Evolutionary conservation across 2,797 vertebrate genomes (phyloP).

Genomic region (Ptychobarbus kaznakovi): DNA sequence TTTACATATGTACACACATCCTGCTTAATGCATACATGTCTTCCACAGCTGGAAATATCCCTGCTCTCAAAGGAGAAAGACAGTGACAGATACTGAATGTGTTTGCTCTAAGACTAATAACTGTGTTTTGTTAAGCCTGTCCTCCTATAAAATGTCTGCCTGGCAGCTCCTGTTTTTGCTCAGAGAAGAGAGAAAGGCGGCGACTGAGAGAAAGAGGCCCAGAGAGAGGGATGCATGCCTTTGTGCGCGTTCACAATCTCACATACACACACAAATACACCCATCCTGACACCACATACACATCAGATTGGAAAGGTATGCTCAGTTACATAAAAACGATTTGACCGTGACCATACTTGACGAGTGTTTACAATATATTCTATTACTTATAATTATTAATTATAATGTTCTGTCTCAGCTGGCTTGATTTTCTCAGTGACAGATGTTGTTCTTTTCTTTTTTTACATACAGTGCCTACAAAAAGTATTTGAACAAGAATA

Average conservation of each 20-base stretch:
- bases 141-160: slow-evolving; percentile 52
- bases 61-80: neutral
- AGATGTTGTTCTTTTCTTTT: neutral
- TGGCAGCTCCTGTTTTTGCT: slow-evolving; percentile 53
- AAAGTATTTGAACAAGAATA: too few species aligned
- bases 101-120: slow-evolving; percentile 28
- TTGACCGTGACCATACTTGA: slow-evolving; percentile 21
- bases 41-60: neutral
- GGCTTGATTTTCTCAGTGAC: neutral
- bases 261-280: slow-evolving; percentile 28
- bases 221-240: slow-evolving; percentile 63
- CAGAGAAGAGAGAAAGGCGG: slow-evolving; percentile 52
- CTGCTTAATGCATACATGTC: slow-evolving; percentile 14
- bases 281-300: slow-evolving; percentile 32
- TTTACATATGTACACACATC: slow-evolving; percentile 16
- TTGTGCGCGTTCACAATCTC: slow-evolving; percentile 50
- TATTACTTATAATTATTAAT: neutral
- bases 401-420: neutral
- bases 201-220: slow-evolving; percentile 56
- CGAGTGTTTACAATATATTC: neutral
- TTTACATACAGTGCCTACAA: neutral
- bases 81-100: slow-evolving; percentile 32
- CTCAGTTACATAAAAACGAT: slow-evolving; percentile 25
- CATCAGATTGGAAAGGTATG: slow-evolving; percentile 36
- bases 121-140: slow-evolving; percentile 36